Conservation (phyloP, 1,140 invertebrate species). For the Helicoverpa armigera region DNA sequence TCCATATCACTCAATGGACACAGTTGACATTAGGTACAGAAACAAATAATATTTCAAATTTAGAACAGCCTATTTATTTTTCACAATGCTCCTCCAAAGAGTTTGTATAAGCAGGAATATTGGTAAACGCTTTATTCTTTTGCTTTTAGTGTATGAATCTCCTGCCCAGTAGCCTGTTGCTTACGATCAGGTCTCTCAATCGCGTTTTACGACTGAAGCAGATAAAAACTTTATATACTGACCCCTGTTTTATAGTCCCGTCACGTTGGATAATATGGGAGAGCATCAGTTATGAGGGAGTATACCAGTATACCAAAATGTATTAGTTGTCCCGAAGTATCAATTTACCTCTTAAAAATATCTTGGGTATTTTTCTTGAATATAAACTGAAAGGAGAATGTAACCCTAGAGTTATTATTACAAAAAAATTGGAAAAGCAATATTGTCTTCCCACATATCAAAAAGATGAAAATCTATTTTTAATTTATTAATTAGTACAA, state of each 20-base stretch:
- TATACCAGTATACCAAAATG: constrained; percentile 3
- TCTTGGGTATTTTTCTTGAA: background rate
- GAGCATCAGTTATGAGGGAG: constrained; percentile 19
- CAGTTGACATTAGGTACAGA: too few relatives aligned
- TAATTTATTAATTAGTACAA: too few relatives aligned
- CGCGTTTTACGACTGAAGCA: constrained; percentile 24
- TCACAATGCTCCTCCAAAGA: background rate
- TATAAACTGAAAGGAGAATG: background rate
- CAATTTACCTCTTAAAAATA: background rate
- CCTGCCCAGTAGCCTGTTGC: constrained; percentile 2
- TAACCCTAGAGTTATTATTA: too few relatives aligned
- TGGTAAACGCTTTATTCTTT: background rate
- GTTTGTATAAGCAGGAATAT: background rate
- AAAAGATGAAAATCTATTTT: too few relatives aligned
- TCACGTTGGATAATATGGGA: constrained; percentile 29
- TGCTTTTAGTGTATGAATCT: background rate
- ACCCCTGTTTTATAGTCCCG: constrained; percentile 26
- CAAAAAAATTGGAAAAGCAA: too few relatives aligned
- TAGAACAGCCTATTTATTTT: too few relatives aligned
- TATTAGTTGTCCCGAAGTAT: background rate
- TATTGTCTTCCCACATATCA: too few relatives aligned
- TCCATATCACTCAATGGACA: too few relatives aligned
- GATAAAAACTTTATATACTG: constrained; percentile 40
- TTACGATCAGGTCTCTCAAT: constrained; percentile 18
- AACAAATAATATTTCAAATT: too few relatives aligned